phyloP scores from a whole-genome alignment of 2,888 invertebrate species.

The Sphecodes monilicornis region DNA sequence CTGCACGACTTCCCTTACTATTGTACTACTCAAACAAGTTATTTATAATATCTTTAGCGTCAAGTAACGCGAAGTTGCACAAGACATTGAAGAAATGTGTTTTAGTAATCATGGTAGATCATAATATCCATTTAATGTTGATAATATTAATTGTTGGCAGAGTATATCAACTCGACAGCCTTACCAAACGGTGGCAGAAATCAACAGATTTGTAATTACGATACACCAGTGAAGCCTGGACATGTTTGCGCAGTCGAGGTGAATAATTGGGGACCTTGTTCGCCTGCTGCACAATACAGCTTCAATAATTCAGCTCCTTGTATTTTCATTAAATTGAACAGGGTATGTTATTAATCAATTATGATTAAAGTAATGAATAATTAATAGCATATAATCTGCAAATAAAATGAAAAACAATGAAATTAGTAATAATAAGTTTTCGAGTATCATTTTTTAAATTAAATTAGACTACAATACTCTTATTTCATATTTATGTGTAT shows the following conservation, averaged over 20 bases:
- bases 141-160: constrained; percentile 56
- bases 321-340: constrained; percentile 93
- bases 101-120: background rate
- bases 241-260: constrained; percentile 87
- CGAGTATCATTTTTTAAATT: background rate
- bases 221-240: constrained; percentile 81
- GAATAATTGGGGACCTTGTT: constrained; percentile 85
- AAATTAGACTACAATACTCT: background rate
- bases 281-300: constrained; percentile 87
- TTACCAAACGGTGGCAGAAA: constrained; percentile 85
- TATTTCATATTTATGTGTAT: too few relatives aligned
- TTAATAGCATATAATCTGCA: background rate
- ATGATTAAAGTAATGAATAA: background rate
- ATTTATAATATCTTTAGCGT: background rate
- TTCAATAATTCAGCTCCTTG: constrained; percentile 92
- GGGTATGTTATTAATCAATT: constrained; percentile 84
- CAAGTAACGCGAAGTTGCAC: background rate
- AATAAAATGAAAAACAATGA: background rate
- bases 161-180: constrained; percentile 83
- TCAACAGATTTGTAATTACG: constrained; percentile 86
- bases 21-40: too few relatives aligned
- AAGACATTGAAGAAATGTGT: background rate
- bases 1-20: too few relatives aligned
- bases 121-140: background rate
- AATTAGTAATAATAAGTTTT: background rate